Evolutionary conservation across 2,888 invertebrate species (phyloP).

Genomic region (Rotaria sp.): DNA sequence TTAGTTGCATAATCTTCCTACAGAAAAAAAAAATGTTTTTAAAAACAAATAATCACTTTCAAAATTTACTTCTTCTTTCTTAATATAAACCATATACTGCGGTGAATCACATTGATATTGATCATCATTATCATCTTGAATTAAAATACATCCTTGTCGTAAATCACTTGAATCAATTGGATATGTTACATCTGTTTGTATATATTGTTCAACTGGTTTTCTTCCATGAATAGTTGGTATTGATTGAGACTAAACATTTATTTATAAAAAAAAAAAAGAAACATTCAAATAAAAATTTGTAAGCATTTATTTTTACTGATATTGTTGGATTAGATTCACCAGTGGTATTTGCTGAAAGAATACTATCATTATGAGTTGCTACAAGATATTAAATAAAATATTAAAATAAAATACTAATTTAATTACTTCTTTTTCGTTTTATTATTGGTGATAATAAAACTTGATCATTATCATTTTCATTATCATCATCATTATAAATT

Average conservation of each 20-base stretch:
- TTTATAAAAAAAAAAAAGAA: neutral
- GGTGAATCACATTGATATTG: neutral
- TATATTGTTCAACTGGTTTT: neutral
- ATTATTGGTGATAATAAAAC: neutral
- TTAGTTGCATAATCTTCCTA: neutral
- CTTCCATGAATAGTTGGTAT: neutral
- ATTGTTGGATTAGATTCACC: neutral
- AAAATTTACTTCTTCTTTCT: neutral
- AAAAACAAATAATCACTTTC: neutral
- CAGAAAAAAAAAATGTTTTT: neutral
- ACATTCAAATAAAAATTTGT: neutral
- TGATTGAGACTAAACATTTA: neutral
- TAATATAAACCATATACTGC: neutral
- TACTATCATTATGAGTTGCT: neutral
- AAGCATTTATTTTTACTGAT: neutral
- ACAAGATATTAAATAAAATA: neutral
- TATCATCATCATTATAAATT: neutral
- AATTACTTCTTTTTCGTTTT: neutral
- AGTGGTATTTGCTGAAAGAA: neutral
- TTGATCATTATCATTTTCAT: neutral
- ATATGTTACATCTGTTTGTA: conserved; percentile 25
- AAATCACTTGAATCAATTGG: neutral
- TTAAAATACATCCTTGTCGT: neutral
- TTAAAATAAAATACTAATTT: neutral
- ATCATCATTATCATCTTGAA: neutral